Percentiles rank a stretch among this genome's conserved stretches.
These are phyloP conservation scores for Equus quagga DNA, from an alignment of 2,113 vertebrate genomes.

Conservation along the genomic window DNA sequence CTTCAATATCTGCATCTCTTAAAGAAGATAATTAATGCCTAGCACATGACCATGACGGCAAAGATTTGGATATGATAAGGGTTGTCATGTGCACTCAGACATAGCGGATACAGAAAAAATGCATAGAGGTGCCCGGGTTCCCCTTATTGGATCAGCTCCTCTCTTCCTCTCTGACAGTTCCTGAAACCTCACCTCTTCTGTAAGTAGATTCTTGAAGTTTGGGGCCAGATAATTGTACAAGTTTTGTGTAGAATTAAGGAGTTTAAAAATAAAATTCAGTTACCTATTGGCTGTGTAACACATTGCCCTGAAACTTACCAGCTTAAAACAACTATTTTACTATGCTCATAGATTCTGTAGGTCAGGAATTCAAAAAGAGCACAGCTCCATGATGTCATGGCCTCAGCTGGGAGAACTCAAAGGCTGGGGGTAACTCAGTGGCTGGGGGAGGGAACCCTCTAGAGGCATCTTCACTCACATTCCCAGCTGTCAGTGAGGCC, in stretches of 20 bases:
- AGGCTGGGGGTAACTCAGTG: neutral
- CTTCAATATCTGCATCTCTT: neutral
- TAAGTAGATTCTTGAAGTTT: neutral
- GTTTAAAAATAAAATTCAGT: constrained; percentile 20
- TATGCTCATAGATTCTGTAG: neutral
- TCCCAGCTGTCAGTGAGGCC: neutral
- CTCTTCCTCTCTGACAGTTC: neutral
- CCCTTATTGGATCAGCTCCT: neutral
- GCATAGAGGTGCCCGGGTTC: neutral
- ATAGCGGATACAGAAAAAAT: neutral
- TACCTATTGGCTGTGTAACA: neutral
- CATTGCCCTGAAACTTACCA: neutral
- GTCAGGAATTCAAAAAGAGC: neutral
- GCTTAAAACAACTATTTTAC: neutral
- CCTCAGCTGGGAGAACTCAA: neutral
- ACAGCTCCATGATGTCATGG: too few species aligned
- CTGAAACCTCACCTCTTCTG: neutral
- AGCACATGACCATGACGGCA: neutral
- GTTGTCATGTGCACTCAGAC: neutral
- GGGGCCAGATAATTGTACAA: neutral
- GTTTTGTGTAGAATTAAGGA: neutral
- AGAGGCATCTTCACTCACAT: accelerated
- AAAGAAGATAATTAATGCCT: neutral
- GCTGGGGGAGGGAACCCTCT: neutral
- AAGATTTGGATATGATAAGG: neutral